These are phyloP conservation scores for Lamellibrachia columna DNA, from an alignment of 2,888 invertebrate species.

Conservation along the genomic window DNA sequence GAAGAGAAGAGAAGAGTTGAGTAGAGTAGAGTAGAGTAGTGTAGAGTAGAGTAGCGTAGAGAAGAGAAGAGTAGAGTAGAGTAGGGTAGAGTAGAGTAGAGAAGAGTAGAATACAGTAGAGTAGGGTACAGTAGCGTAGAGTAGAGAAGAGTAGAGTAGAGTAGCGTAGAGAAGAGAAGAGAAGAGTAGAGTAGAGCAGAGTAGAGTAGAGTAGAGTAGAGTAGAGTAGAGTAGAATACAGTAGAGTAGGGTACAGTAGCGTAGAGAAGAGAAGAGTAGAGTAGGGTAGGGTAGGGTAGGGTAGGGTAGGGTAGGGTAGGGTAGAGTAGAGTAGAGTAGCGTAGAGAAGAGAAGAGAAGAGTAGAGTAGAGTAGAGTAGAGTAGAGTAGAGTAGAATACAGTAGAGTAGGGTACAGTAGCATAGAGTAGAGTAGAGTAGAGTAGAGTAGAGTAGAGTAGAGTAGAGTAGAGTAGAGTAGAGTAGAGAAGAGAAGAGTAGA, in stretches of 20 bases:
- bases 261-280: slow-evolving; percentile 13
- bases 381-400: slow-evolving; percentile 19
- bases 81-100: slow-evolving; percentile 18
- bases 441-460: slow-evolving; percentile 19
- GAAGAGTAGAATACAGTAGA: too few species aligned
- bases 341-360: not conserved
- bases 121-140: too few species aligned
- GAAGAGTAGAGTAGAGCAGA: not conserved
- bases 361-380: slow-evolving; percentile 14
- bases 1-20: not conserved
- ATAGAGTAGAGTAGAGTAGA: slow-evolving; percentile 19
- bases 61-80: too few species aligned
- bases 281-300: slow-evolving; percentile 8
- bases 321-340: too few species aligned
- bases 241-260: too few species aligned
- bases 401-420: too few species aligned
- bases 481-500: not conserved
- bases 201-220: slow-evolving; percentile 10
- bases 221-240: slow-evolving; percentile 16
- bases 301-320: too few species aligned
- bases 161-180: not conserved
- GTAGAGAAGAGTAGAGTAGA: too few species aligned
- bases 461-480: slow-evolving; percentile 17
- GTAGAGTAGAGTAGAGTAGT: slow-evolving; percentile 17
- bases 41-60: slow-evolving; percentile 17